phyloP scores from a whole-genome alignment of 2,888 invertebrate species.

The Oeneis ivallda region DNA sequence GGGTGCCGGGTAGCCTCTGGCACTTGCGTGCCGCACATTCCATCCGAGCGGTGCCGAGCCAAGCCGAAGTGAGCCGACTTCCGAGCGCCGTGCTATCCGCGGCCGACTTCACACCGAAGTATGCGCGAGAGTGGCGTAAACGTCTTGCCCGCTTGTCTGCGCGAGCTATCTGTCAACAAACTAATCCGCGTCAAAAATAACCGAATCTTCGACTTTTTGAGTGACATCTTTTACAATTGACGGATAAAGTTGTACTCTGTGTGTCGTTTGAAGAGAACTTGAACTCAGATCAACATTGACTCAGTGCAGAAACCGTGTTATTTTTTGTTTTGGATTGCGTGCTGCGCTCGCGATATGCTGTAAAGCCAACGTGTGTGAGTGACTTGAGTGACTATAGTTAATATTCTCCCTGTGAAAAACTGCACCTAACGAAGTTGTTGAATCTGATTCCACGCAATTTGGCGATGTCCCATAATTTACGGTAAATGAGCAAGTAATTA shows the following conservation, averaged over 20 bases:
- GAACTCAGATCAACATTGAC: constrained; percentile 60
- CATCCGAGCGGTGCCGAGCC: constrained; percentile 62
- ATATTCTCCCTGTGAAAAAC: constrained; percentile 73
- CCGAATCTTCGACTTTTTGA: constrained; percentile 59
- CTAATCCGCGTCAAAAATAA: constrained; percentile 69
- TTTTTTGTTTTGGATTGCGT: constrained; percentile 78
- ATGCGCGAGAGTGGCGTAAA: constrained; percentile 80
- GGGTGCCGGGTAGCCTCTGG: constrained; percentile 48
- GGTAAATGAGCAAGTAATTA: constrained; percentile 64
- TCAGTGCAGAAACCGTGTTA: constrained; percentile 75
- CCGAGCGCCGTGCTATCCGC: constrained; percentile 59
- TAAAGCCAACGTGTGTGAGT: constrained; percentile 72
- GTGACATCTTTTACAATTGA: constrained; percentile 60
- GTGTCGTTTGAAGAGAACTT: constrained; percentile 59
- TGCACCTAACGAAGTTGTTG: constrained; percentile 68
- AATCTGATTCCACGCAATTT: constrained; percentile 54
- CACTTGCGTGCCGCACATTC: constrained; percentile 74
- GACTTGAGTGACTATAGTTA: constrained; percentile 80
- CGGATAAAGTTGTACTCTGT: constrained; percentile 51
- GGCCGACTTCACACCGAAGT: constrained; percentile 79
- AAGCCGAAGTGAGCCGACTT: constrained; percentile 61
- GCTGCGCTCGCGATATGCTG: constrained; percentile 69
- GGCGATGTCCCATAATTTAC: constrained; percentile 67
- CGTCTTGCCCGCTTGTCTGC: constrained; percentile 68
- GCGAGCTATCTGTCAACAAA: constrained; percentile 78